Evolutionary conservation across 2,797 vertebrate genomes (phyloP).

Genomic region (Luscinia luscinia): DNA sequence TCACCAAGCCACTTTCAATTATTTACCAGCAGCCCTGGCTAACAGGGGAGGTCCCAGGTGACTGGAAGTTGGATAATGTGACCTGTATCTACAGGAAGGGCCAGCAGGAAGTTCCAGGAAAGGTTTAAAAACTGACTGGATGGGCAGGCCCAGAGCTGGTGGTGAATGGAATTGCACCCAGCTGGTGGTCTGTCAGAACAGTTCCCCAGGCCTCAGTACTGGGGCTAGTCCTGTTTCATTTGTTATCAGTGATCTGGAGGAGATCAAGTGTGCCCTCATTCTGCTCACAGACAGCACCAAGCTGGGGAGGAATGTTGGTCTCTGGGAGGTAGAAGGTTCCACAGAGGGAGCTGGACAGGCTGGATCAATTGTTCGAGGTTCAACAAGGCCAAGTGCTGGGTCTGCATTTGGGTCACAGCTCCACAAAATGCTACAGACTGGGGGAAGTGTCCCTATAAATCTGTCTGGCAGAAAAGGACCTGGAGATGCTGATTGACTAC

Average conservation of each 20-base stretch:
- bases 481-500: fast-evolving
- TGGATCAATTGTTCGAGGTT: fast-evolving
- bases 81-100: fast-evolving
- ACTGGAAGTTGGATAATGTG: neutral
- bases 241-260: neutral
- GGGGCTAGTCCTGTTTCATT: neutral
- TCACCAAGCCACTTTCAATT: neutral
- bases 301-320: neutral
- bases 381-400: too few species aligned
- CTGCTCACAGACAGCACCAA: neutral
- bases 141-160: neutral
- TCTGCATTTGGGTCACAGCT: neutral
- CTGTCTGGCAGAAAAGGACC: neutral
- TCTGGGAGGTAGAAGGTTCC: neutral
- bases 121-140: neutral
- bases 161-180: neutral
- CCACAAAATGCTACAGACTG: neutral
- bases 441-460: neutral
- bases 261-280: neutral
- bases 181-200: neutral
- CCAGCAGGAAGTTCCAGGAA: neutral
- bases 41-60: neutral
- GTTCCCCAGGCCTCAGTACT: neutral
- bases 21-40: neutral
- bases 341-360: neutral